These are phyloP conservation scores for Staurois parvus DNA, from an alignment of 2,797 vertebrate species.

Conservation along the genomic window DNA sequence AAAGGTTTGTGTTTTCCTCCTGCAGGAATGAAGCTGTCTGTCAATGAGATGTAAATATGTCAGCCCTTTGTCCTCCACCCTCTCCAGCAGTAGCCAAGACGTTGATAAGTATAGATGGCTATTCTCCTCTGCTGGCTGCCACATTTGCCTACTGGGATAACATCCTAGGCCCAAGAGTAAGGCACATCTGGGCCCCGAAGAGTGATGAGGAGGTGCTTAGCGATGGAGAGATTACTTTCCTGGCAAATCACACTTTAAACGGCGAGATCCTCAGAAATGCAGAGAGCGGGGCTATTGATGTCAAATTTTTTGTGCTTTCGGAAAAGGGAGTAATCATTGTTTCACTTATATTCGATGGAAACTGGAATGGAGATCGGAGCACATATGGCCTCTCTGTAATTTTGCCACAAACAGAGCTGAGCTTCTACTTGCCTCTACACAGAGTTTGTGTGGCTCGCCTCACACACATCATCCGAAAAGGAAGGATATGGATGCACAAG, in stretches of 20 bases:
- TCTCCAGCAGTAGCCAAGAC: constrained; percentile 97
- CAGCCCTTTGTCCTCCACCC: constrained; percentile 90
- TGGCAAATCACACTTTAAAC: constrained; percentile 97
- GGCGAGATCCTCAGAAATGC: constrained; percentile 98
- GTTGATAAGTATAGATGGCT: constrained; percentile 87
- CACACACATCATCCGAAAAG: constrained; percentile 94
- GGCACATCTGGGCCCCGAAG: constrained; percentile 94
- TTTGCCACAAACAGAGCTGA: constrained; percentile 90
- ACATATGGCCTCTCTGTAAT: constrained; percentile 95
- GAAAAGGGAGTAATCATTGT: constrained; percentile 97
- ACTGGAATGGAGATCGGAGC: constrained; percentile 96
- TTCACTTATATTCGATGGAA: constrained; percentile 97
- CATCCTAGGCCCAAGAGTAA: constrained; percentile 93
- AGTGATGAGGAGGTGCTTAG: constrained; percentile 88
- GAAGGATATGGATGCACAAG: constrained; percentile 99
- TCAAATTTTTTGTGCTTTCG: constrained; percentile 96
- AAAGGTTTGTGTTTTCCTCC: neutral
- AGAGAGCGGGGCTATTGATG: constrained; percentile 93
- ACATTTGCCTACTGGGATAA: constrained; percentile 99
- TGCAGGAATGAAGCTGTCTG: neutral
- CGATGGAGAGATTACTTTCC: constrained; percentile 93
- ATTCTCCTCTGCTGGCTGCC: constrained; percentile 92
- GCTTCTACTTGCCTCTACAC: constrained; percentile 95
- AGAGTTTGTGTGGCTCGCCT: constrained; percentile 92
- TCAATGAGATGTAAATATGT: constrained; percentile 78